Percentiles rank a stretch among this genome's conserved stretches.
phyloP scores from a whole-genome alignment of 2,113 vertebrate genomes.

The Anolis sagrei region DNA sequence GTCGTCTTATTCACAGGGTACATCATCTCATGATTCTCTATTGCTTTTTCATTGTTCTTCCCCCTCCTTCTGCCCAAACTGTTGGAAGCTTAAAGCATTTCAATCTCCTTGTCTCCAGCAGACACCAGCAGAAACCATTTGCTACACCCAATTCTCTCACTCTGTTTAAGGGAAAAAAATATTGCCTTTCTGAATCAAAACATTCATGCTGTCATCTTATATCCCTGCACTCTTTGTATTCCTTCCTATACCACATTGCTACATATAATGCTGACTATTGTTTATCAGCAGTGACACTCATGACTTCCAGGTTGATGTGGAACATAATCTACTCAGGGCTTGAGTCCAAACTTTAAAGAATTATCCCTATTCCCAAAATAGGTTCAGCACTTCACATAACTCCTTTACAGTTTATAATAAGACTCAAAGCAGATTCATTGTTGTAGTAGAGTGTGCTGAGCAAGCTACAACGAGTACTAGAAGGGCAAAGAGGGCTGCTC shows the following conservation, averaged over 20 bases:
- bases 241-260: background rate
- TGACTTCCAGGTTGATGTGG: no score
- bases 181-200: constrained; percentile 22
- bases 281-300: no score
- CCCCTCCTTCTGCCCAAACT: constrained; percentile 17
- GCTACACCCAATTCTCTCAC: constrained; percentile 6
- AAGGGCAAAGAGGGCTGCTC: no score
- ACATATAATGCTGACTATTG: background rate
- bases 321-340: no score
- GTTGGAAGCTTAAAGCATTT: constrained; percentile 28
- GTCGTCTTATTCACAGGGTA: constrained; percentile 36
- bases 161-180: constrained; percentile 6
- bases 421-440: no score
- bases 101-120: constrained; percentile 20
- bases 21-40: background rate
- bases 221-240: background rate
- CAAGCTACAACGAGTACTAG: no score
- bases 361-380: no score
- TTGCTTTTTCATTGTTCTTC: constrained; percentile 20
- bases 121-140: constrained; percentile 22
- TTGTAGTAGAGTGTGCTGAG: no score
- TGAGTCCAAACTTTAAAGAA: no score
- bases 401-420: no score
- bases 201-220: constrained; percentile 1
- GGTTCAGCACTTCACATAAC: no score